phyloP scores from a whole-genome alignment of 2,797 vertebrate species.

The Semotilus atromaculatus region DNA sequence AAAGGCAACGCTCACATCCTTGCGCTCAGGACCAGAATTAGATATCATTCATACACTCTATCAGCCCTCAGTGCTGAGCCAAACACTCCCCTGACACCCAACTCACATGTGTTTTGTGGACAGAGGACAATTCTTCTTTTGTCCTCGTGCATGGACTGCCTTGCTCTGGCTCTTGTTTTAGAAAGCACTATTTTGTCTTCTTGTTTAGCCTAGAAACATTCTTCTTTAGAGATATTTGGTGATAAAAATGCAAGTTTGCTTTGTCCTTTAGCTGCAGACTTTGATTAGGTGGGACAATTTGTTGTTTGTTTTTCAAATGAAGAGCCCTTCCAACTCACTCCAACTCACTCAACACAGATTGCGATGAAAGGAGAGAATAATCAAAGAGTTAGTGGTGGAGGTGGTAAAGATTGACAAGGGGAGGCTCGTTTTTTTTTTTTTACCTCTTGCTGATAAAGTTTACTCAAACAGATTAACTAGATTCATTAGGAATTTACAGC shows the following conservation, averaged over 20 bases:
- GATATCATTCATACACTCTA: slow-evolving; percentile 35
- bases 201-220: slow-evolving; percentile 5
- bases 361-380: slow-evolving; percentile 7
- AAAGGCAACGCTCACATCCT: slow-evolving; percentile 3
- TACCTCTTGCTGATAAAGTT: slow-evolving; percentile 36
- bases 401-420: slow-evolving; percentile 2
- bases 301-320: slow-evolving; percentile 33
- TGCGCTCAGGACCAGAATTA: slow-evolving; percentile 41
- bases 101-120: slow-evolving; percentile 32
- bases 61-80: slow-evolving; percentile 27
- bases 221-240: neutral
- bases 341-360: slow-evolving; percentile 26
- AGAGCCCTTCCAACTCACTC: neutral
- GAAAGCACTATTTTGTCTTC: slow-evolving; percentile 19
- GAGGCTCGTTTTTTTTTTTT: slow-evolving; percentile 4
- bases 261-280: neutral
- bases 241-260: slow-evolving; percentile 6
- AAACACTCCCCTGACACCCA: slow-evolving; percentile 42
- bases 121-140: slow-evolving; percentile 55
- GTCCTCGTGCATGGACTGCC: slow-evolving; percentile 34
- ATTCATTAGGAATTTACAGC: slow-evolving; percentile 22
- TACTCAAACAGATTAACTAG: neutral
- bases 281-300: slow-evolving; percentile 26
- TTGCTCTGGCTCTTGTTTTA: slow-evolving; percentile 27
- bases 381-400: slow-evolving; percentile 20